Percentiles rank a stretch among this genome's conserved stretches.
phyloP scores from a whole-genome alignment of 2,888 invertebrate genomes.

The Andrena dorsata region DNA sequence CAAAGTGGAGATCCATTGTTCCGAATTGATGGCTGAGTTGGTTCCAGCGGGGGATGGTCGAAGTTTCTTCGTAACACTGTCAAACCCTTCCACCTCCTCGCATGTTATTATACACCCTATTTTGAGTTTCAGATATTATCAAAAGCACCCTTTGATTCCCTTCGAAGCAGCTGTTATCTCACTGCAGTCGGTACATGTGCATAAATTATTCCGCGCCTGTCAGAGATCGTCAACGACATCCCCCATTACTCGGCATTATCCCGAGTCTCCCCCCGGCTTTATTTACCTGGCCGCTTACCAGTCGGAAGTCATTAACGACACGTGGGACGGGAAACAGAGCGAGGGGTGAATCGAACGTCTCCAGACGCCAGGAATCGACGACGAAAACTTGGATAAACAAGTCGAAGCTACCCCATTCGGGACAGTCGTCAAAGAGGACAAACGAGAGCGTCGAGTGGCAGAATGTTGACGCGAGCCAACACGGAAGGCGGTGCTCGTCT shows the following conservation, averaged over 20 bases:
- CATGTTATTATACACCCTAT: no score
- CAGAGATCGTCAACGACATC: background rate
- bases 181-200: no score
- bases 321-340: conserved; percentile 19
- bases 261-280: background rate
- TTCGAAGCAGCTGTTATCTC: no score
- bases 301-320: conserved; percentile 29
- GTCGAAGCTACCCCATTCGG: conserved; percentile 37
- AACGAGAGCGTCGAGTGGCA: conserved; percentile 48
- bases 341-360: conserved; percentile 34
- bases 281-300: conserved; percentile 26
- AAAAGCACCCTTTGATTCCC: no score
- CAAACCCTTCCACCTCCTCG: no score
- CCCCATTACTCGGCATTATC: background rate
- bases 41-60: background rate
- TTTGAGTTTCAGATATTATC: no score
- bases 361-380: conserved; percentile 38
- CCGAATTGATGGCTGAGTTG: background rate
- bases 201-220: conserved; percentile 27
- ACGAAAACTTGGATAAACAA: conserved; percentile 51
- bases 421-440: conserved; percentile 48
- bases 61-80: no score
- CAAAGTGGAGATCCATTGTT: background rate
- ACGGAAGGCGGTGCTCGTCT: conserved; percentile 60
- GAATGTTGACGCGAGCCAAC: conserved; percentile 58